phyloP scores from a whole-genome alignment of 2,797 vertebrate species.

The Podarcis lilfordi region DNA sequence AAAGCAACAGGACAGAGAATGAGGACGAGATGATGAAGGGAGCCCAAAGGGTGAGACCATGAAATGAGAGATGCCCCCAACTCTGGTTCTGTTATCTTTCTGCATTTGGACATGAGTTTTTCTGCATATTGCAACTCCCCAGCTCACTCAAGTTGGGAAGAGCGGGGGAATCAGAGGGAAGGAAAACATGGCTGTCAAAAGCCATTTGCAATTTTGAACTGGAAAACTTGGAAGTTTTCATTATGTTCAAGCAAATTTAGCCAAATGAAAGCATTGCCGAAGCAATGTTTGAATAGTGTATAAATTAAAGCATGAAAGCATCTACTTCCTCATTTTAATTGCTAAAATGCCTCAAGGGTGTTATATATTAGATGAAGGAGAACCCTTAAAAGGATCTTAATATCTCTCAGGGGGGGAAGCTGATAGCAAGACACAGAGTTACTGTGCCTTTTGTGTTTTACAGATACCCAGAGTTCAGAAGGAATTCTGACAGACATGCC shows the following conservation, averaged over 20 bases:
- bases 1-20: too few species aligned
- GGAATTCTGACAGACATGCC: constrained; percentile 47
- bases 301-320: constrained; percentile 66
- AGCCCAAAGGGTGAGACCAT: too few species aligned
- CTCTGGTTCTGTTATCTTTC: background rate
- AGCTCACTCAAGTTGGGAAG: background rate
- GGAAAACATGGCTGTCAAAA: constrained; percentile 5
- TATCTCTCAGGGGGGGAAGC: constrained; percentile 41
- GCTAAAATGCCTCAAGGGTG: constrained; percentile 56
- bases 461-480: constrained; percentile 54
- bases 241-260: constrained; percentile 65
- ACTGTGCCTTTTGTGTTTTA: constrained; percentile 31
- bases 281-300: constrained; percentile 67
- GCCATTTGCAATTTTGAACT: constrained; percentile 56
- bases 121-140: background rate
- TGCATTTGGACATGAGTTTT: background rate
- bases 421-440: constrained; percentile 49
- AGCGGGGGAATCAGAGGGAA: background rate
- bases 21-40: too few species aligned
- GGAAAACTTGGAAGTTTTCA: constrained; percentile 64
- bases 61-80: too few species aligned
- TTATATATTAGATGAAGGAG: constrained; percentile 54
- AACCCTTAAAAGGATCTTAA: constrained; percentile 54
- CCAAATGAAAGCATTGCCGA: constrained; percentile 68
- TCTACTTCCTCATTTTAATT: constrained; percentile 69